A percentile compares a stretch with the other conserved stretches of the same genome.
phyloP scores from a whole-genome alignment of 2,888 invertebrate species.

The Macaria notata region DNA sequence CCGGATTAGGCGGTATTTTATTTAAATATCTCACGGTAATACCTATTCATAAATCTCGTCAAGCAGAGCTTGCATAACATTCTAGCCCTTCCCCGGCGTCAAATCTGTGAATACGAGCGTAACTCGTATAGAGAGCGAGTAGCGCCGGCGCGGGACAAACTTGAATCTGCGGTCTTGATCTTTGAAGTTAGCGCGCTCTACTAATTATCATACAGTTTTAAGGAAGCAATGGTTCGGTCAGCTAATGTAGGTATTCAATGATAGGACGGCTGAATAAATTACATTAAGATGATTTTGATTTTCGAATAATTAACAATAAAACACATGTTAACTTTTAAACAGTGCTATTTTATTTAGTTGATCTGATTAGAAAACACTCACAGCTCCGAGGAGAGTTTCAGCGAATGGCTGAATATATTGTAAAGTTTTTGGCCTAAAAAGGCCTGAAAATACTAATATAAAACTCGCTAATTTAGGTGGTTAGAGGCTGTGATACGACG shows the following conservation, averaged over 20 bases:
- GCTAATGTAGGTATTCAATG: too few species aligned
- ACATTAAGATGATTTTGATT: too few species aligned
- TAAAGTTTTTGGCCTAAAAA: slow-evolving; percentile 49
- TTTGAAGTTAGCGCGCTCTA: slow-evolving; percentile 62
- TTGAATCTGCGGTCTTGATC: slow-evolving; percentile 55
- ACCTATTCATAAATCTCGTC: too few species aligned
- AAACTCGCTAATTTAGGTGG: slow-evolving; percentile 31
- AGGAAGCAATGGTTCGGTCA: slow-evolving; percentile 54
- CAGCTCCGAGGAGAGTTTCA: slow-evolving; percentile 48
- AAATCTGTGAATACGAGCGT: slow-evolving; percentile 2
- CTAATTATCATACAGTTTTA: slow-evolving; percentile 71
- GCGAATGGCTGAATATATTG: slow-evolving; percentile 50
- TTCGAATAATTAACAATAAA: too few species aligned
- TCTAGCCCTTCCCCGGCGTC: neutral
- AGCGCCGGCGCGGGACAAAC: slow-evolving; percentile 48
- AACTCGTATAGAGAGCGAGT: slow-evolving; percentile 17
- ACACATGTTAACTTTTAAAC: too few species aligned
- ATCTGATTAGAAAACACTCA: slow-evolving; percentile 48
- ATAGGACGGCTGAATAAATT: too few species aligned
- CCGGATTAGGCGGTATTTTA: too few species aligned
- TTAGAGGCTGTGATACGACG: slow-evolving; percentile 21
- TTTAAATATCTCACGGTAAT: too few species aligned
- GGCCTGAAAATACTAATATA: slow-evolving; percentile 32
- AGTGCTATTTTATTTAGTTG: too few species aligned
- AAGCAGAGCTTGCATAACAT: neutral